phyloP scores from a whole-genome alignment of 2,113 vertebrate species.

The Callopanchax toddi region DNA sequence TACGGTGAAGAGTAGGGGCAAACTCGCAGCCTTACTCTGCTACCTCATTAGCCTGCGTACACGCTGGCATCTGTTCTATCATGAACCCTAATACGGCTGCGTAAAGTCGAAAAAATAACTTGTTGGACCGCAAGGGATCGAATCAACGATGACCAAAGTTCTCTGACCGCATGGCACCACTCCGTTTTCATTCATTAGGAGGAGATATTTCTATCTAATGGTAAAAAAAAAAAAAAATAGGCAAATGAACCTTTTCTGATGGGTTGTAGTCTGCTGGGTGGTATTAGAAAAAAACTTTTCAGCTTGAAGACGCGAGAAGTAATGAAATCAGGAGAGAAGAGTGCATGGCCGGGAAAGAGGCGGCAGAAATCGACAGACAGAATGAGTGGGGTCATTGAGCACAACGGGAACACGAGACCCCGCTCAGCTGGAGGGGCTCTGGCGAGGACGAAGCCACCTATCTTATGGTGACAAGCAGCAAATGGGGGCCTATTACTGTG shows the following conservation, averaged over 20 bases:
- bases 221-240: slow-evolving; percentile 11
- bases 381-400: slow-evolving; percentile 66
- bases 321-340: slow-evolving; percentile 25
- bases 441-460: slow-evolving; percentile 67
- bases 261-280: slow-evolving; percentile 9
- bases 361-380: slow-evolving; percentile 50
- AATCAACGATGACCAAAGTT: slow-evolving; percentile 32
- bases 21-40: slow-evolving; percentile 60
- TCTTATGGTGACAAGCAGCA: slow-evolving; percentile 77
- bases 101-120: slow-evolving; percentile 37
- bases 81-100: slow-evolving; percentile 50
- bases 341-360: slow-evolving; percentile 4
- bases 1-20: slow-evolving; percentile 36
- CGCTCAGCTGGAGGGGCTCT: slow-evolving; percentile 68
- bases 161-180: slow-evolving; percentile 15
- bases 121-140: slow-evolving; percentile 38
- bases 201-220: slow-evolving; percentile 16
- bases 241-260: slow-evolving; percentile 39
- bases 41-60: slow-evolving; percentile 71
- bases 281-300: slow-evolving; percentile 2
- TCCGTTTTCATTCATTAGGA: slow-evolving; percentile 28
- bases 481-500: slow-evolving; percentile 72
- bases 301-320: slow-evolving; percentile 13
- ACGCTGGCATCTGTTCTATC: slow-evolving; percentile 67
- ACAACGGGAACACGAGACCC: slow-evolving; percentile 51